Base-by-base conservation (phyloP, 2,113 vertebrate species). In the Lonchura striata region DNA sequence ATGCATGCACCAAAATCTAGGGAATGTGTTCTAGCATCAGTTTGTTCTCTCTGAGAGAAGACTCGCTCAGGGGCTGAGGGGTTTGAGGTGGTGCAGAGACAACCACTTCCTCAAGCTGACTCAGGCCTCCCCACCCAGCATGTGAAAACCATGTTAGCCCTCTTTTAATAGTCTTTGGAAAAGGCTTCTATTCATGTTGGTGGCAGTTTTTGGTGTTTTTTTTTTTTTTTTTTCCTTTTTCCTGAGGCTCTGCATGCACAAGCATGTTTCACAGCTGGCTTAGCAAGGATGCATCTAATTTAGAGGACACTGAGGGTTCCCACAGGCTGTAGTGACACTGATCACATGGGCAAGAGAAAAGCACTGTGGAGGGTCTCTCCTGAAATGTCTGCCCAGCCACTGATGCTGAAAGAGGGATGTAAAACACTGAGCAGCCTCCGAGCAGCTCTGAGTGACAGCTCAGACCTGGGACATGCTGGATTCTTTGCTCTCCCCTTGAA, bases 71-170 rank as follows among this genome's bases (percentile, higher is more conserved):
- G 61, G 70, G 20, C 59, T 79, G n/a, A 49, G 49, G 2, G 13
- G n/a, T 80, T 93, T 92, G 90, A 77, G 82, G 66, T 82, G 65
- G 23, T 42, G 42, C 8, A 80, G 65, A 91, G 27, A 54, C 66
- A 92, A 33, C 71, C 63, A 11, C 88, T 93, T 94, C 94, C 92
- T 92, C 3, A 5, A 3, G 6, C 79, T 96, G 88, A 95, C 79
- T 95, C 90, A 74, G 94, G 24, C 59, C 54, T 90, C 54, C 86
- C 88, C 82, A 70, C 68, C 71, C 88, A 70, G 35, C 76, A 66
- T 66, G 50, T 80, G 85, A 88, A 92, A 80, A 72, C 31, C 35
- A n/a, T 8, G 10, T 65, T 77, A 69, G 59, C 42, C 86, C 39
- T 81, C 15, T 60, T 86, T 77, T 91, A 87, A 81, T 59, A 77